Evolutionary conservation across 2,888 invertebrate genomes (phyloP).

Genomic region (Andrena camellia): DNA sequence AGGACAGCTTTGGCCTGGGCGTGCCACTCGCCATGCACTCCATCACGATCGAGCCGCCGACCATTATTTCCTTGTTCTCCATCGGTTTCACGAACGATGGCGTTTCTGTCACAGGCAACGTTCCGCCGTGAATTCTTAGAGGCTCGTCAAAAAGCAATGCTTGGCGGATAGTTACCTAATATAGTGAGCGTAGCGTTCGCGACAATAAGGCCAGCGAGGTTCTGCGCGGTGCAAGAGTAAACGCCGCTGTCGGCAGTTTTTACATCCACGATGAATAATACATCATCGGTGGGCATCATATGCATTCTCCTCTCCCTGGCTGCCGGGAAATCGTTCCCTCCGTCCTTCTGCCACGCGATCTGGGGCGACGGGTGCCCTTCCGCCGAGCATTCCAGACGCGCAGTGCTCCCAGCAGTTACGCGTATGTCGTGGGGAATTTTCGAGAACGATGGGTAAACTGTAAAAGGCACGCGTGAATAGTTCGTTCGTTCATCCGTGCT

Average conservation of each 20-base stretch:
- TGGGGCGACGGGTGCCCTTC: conserved; percentile 95
- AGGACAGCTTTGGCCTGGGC: conserved; percentile 92
- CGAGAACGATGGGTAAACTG: conserved; percentile 94
- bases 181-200: conserved; percentile 95
- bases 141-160: not conserved
- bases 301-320: conserved; percentile 97
- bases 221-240: conserved; percentile 97
- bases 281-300: conserved; percentile 96
- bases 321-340: conserved; percentile 97
- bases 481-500: not conserved
- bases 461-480: conserved; percentile 65
- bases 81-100: conserved; percentile 95
- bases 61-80: conserved; percentile 93
- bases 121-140: not conserved
- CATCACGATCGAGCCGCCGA: conserved; percentile 94
- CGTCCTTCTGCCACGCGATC: conserved; percentile 96
- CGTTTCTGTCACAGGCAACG: conserved; percentile 87
- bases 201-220: conserved; percentile 94
- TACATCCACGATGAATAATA: conserved; percentile 96
- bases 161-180: conserved; percentile 84
- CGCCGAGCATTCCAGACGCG: conserved; percentile 96
- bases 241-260: conserved; percentile 95
- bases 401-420: conserved; percentile 93
- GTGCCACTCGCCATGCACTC: conserved; percentile 95
- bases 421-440: conserved; percentile 94